Evolutionary conservation across 2,888 invertebrate species (phyloP).

Genomic region (Nephrotoma guestfalica): DNA sequence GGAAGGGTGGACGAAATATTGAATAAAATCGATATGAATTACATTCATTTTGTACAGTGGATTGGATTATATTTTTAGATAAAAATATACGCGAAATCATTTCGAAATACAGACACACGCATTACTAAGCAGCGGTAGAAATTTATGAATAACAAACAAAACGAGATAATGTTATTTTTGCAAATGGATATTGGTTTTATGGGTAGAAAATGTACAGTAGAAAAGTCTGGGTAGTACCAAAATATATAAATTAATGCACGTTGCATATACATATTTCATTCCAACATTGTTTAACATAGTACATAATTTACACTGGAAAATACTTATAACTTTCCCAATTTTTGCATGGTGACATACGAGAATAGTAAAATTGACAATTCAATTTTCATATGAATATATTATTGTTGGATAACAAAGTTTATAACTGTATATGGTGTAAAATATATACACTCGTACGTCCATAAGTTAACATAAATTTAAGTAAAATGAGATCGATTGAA

Average conservation of each 20-base stretch:
- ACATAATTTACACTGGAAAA: too few relatives aligned
- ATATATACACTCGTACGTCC: background rate
- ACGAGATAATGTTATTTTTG: too few relatives aligned
- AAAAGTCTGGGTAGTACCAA: too few relatives aligned
- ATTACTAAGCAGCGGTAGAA: background rate
- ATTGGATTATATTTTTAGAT: background rate
- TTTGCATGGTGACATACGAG: too few relatives aligned
- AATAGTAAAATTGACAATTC: background rate
- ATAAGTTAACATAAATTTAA: background rate
- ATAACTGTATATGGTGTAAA: background rate
- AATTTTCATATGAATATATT: background rate
- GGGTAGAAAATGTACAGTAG: too few relatives aligned
- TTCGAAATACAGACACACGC: background rate
- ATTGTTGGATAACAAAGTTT: background rate
- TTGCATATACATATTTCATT: too few relatives aligned
- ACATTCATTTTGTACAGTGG: background rate
- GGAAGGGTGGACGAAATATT: background rate
- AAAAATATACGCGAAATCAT: background rate
- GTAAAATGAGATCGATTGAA: background rate
- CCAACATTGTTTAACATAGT: too few relatives aligned
- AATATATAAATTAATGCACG: too few relatives aligned
- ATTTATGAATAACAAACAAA: background rate
- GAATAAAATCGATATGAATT: background rate
- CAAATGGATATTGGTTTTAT: too few relatives aligned
- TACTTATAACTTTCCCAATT: too few relatives aligned